Conservation (phyloP, 2,113 vertebrate species). For the Pseudonaja textilis region DNA sequence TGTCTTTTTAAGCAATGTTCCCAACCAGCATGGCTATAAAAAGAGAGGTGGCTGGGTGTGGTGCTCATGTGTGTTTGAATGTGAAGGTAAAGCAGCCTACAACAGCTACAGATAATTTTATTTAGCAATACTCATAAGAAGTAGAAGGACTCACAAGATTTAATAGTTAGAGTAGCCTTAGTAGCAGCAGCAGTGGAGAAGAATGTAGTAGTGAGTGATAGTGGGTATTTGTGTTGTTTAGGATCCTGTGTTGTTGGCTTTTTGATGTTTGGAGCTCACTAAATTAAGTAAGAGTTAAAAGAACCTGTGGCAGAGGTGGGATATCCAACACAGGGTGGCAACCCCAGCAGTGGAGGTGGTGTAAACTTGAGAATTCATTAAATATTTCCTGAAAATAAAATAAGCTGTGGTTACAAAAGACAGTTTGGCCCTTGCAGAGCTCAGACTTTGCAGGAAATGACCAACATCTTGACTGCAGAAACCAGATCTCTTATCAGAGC, state of each 20-base stretch:
- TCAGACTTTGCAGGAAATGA: neutral
- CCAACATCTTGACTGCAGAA: neutral
- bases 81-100: neutral
- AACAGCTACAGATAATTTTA: neutral
- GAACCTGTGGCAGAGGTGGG: neutral
- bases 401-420: neutral
- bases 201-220: neutral
- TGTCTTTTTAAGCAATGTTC: neutral
- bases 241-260: neutral
- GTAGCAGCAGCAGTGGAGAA: neutral
- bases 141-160: neutral
- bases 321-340: neutral
- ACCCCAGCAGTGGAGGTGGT: neutral
- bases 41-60: neutral
- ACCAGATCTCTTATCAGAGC: neutral
- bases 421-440: neutral
- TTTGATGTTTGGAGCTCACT: neutral
- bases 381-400: neutral
- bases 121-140: neutral
- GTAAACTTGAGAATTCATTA: neutral
- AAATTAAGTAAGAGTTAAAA: neutral
- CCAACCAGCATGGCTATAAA: neutral
- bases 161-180: neutral
- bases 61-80: neutral
- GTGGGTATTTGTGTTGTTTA: neutral